Base-by-base conservation (phyloP, 2,113 vertebrate species). In the Brachypodius melanocephalos region DNA sequence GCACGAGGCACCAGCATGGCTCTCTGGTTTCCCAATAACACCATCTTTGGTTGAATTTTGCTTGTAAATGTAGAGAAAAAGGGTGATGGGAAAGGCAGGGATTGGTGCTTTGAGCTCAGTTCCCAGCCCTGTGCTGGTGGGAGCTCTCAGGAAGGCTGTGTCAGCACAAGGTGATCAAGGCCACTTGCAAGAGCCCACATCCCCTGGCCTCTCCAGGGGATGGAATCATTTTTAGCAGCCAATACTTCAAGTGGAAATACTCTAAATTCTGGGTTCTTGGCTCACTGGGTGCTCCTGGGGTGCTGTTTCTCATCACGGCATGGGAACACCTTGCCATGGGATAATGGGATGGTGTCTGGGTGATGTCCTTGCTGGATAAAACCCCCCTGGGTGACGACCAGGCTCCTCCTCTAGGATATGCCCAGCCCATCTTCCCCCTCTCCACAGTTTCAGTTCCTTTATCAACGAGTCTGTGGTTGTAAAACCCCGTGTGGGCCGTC, bases 71-170 rank as follows among this genome's bases (percentile, higher is more conserved):
- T 8, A 26, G 68, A 62, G 65, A 4, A 65, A 28, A 66, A 58
- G 25, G 26, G 16, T 0, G 5, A 15, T 29, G 59, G 51, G 51
- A 34, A 31, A 42, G 55, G 63, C 59, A 10, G 32, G 26, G 67
- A 6, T 1, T 16, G 17, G 62, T 10, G 26, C 12, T 42, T 10
- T 0, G 0, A 28, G 40, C 31, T 31, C 31, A 0, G 0, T 10
- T 42, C 26, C 6, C 36, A 80, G 19, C 54, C 29, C 51, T 29
- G 2, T 0, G 0, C 55, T 40, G 66, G 16, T 7, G 46, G 54
- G 9, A 73, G 32, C 68, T 80, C 45, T 0, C 4, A 7, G 36
- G 34, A 40, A 17, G 26, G 49, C 66, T 54, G 32, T 10, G 6
- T 2, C 38, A 29, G 3, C 2, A 1, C 59, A 12, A 13, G 21